A percentile compares a stretch with the other conserved stretches of the same genome.
Conservation (phyloP, 2,113 vertebrate genomes). For the Glareola pratincola region DNA sequence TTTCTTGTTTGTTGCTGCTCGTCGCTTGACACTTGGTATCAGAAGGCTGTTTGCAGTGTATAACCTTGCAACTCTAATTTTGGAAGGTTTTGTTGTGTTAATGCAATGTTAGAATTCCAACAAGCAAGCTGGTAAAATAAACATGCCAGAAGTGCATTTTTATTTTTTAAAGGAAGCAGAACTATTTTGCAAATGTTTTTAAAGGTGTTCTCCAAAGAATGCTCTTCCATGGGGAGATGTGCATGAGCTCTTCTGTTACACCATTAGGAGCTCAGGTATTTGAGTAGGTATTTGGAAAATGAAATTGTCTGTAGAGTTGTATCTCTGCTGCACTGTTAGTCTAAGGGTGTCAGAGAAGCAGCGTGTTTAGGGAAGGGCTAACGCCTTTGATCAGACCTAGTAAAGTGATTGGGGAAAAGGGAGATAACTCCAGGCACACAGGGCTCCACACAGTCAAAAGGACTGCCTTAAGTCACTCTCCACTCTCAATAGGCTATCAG, state of each 20-base stretch:
- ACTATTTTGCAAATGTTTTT: neutral
- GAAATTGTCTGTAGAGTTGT: neutral
- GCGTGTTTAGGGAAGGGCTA: neutral
- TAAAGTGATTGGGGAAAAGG: neutral
- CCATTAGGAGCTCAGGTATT: neutral
- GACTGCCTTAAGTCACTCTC: neutral
- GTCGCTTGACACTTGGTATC: neutral
- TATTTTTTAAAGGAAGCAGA: neutral
- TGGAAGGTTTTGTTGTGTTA: neutral
- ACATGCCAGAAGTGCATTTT: neutral
- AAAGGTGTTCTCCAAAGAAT: neutral
- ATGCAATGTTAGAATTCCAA: neutral
- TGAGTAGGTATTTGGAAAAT: neutral
- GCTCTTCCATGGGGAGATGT: neutral
- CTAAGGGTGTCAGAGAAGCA: neutral
- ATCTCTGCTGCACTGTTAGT: neutral
- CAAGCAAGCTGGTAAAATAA: neutral
- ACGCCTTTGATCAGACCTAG: neutral
- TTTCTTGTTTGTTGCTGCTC: constrained; percentile 38
- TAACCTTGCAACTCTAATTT: constrained; percentile 25
- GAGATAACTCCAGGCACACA: neutral
- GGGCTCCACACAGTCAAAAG: neutral
- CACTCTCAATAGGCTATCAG: neutral
- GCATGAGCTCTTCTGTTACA: neutral
- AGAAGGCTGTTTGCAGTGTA: neutral